Conservation (phyloP, 2,888 invertebrate genomes). For the Sinodicranocentrus sp. region DNA sequence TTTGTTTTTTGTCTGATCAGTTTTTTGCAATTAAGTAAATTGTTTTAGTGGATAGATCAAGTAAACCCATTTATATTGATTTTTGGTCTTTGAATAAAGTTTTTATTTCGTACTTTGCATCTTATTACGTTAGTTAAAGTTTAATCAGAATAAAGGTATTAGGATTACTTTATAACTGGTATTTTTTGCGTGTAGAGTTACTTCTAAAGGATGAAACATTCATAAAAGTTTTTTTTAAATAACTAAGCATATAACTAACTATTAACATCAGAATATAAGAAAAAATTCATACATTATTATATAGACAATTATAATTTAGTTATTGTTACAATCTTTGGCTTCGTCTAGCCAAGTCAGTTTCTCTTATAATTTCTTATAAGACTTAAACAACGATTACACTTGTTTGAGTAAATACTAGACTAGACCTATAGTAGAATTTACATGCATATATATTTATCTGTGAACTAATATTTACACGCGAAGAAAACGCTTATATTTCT, state of each 20-base stretch:
- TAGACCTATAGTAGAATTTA: background rate
- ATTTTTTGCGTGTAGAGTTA: constrained; percentile 8
- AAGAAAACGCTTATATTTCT: background rate
- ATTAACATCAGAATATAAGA: constrained; percentile 18
- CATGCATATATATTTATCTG: background rate
- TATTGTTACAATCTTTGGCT: constrained; percentile 76
- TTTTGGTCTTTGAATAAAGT: constrained; percentile 39
- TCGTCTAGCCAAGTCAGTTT: constrained; percentile 72
- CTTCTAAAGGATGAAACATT: constrained; percentile 1
- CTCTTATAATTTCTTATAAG: constrained; percentile 64
- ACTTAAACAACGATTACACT: background rate
- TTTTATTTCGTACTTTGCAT: constrained; percentile 39
- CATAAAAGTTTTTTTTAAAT: constrained; percentile 4
- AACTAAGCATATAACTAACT: constrained; percentile 2
- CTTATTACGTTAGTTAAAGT: constrained; percentile 21
- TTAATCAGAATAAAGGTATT: constrained; percentile 25
- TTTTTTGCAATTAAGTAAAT: too few relatives aligned
- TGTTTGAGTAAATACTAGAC: background rate
- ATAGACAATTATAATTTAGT: constrained; percentile 16
- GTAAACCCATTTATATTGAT: too few relatives aligned
- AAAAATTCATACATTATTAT: constrained; percentile 19
- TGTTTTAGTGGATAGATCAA: too few relatives aligned
- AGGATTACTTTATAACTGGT: constrained; percentile 1
- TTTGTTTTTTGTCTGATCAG: too few relatives aligned
- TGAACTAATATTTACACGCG: background rate